Percentiles rank a stretch among this genome's conserved stretches.
phyloP scores from a whole-genome alignment of 2,888 invertebrate genomes.

The Drosophila maculinotata region DNA sequence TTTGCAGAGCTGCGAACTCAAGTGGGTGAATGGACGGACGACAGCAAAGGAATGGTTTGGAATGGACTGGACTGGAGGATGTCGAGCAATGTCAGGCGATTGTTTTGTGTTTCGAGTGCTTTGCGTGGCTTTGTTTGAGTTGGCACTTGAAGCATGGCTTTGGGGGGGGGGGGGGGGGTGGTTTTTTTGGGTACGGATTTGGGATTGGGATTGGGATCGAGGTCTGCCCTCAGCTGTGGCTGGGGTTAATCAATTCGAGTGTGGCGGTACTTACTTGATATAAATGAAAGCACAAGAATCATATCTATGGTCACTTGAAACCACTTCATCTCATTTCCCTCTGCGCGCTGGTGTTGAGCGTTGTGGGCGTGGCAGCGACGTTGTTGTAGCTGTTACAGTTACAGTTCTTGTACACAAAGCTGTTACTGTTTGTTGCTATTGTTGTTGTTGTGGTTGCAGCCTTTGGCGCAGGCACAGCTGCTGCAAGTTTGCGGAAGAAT shows the following conservation, averaged over 20 bases:
- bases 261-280: constrained; percentile 83
- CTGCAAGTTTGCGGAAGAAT: background rate
- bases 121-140: constrained; percentile 65
- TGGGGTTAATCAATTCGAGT: constrained; percentile 58
- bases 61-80: constrained; percentile 14
- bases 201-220: constrained; percentile 44
- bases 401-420: constrained; percentile 41
- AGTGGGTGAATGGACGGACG: constrained; percentile 33
- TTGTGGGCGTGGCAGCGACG: constrained; percentile 60
- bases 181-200: constrained; percentile 18
- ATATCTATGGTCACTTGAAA: constrained; percentile 86
- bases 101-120: constrained; percentile 60
- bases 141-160: constrained; percentile 47
- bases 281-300: constrained; percentile 86
- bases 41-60: constrained; percentile 14
- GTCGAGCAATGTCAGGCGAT: constrained; percentile 70
- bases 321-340: constrained; percentile 86
- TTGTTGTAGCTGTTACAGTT: constrained; percentile 55
- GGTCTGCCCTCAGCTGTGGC: constrained; percentile 21
- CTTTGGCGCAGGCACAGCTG: constrained; percentile 17
- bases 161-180: too few species aligned
- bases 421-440: constrained; percentile 25
- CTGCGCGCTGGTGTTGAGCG: constrained; percentile 75
- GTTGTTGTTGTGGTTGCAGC: constrained; percentile 22
- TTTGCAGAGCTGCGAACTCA: constrained; percentile 14